Evolutionary conservation across 2,888 invertebrate species (phyloP).

Genomic region (Acronicta alni): DNA sequence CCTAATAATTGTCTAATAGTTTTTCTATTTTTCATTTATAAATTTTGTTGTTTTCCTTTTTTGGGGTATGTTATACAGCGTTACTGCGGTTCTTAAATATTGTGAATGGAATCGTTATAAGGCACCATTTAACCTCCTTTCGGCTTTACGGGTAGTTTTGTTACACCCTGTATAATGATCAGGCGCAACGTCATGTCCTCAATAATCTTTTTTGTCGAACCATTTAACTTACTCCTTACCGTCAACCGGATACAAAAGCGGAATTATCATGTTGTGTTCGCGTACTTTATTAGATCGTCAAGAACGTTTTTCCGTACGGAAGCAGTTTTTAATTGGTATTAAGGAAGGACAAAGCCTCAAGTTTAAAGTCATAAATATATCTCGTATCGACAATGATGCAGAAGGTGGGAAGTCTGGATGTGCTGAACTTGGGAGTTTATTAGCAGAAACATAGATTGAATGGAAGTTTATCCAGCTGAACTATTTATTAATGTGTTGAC

Average conservation of each 20-base stretch:
- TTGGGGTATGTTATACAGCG: too few relatives aligned
- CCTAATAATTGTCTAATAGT: too few relatives aligned
- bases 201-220: slow-evolving; percentile 19
- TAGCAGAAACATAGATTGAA: not conserved
- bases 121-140: too few relatives aligned
- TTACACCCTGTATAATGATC: not conserved
- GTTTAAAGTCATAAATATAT: slow-evolving; percentile 15
- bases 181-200: slow-evolving; percentile 7
- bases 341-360: slow-evolving; percentile 28
- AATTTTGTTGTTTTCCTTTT: too few relatives aligned
- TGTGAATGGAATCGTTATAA: too few relatives aligned
- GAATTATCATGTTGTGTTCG: slow-evolving; percentile 24
- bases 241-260: slow-evolving; percentile 20
- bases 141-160: not conserved
- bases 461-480: too few relatives aligned
- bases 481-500: too few relatives aligned
- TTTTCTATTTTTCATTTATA: too few relatives aligned
- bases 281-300: slow-evolving; percentile 26
- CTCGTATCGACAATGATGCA: slow-evolving; percentile 8
- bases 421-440: not conserved
- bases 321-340: slow-evolving; percentile 33
- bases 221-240: slow-evolving; percentile 24
- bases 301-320: slow-evolving; percentile 40
- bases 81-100: too few relatives aligned
- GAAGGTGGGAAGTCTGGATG: slow-evolving; percentile 5